Base-by-base conservation (phyloP, 2,113 vertebrate genomes). In the Tyrannus savana region DNA sequence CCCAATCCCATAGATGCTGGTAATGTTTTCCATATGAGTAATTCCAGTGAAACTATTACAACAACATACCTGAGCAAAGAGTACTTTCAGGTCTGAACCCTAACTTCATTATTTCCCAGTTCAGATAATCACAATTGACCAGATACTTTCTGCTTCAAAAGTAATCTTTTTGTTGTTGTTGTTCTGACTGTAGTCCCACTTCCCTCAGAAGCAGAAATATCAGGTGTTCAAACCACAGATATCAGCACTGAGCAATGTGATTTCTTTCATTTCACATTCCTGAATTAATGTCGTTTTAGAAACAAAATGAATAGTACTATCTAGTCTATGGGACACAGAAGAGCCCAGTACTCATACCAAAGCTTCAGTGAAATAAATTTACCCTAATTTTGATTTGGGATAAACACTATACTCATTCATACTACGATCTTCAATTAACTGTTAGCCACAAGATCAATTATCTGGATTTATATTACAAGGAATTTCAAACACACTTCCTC, bases 221-320 rank as follows among this genome's bases (percentile, higher is more conserved):
- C 35, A n/a, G 15, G 8, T 41, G 21, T 56, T 78, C 74, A 75
- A 81, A 67, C 27, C 42, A 85, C 11, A 73, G 24, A 60, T 19
- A 83, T 10, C 44, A 31, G 8, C 22, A 68, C 0, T 22, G 8
- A 63, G 77, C 78, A 60, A 31, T 53, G 33, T 80, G 13, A 31
- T 23, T 21, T 89, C 72, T 82, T 87, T 86, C 25, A 75, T 91
- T 91, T 88, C 50, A 75, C 25, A 28, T 66, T 87, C 47, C n/a
- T 88, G 84, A 92, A 93, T 85, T 62, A 91, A 89, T 56, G 93
- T 33, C 24, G 94, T 53, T 50, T 23, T 25, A 82, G 62, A 91
- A 84, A 69, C 18, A 46, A 73, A 95, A 88, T 37, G 0, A 93
- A 55, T 63, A 66, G 2, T 6, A 44, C 89, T 11, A 11, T 75